Conservation (phyloP, 30 jellyfish, hydroid and myxozoan genomes). For the Aurelia aurita region DNA sequence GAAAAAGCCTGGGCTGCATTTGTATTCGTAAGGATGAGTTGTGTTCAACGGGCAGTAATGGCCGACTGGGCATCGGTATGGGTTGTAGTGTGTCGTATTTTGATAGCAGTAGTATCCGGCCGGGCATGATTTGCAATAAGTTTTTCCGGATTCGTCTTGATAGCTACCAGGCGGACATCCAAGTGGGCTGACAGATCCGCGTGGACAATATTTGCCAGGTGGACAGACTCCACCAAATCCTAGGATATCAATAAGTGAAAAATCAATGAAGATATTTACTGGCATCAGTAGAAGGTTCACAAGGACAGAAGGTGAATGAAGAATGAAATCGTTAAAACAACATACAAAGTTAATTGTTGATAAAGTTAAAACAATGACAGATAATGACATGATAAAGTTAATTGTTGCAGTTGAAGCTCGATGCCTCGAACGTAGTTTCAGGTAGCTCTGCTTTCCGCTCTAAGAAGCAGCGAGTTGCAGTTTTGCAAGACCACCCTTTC, state of each 20-base stretch:
- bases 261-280: background rate
- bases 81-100: slow-evolving; percentile 66
- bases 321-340: too few relatives aligned
- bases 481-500: too few relatives aligned
- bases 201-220: slow-evolving; percentile 90
- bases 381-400: too few relatives aligned
- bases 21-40: slow-evolving; percentile 81
- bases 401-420: too few relatives aligned
- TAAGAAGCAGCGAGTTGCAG: too few relatives aligned
- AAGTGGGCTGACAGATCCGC: slow-evolving; percentile 87
- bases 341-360: too few relatives aligned
- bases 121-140: slow-evolving; percentile 89
- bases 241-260: background rate
- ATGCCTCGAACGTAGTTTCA: too few relatives aligned
- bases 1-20: slow-evolving; percentile 97
- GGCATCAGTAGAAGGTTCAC: too few relatives aligned
- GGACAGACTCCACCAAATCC: slow-evolving; percentile 98
- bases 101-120: slow-evolving; percentile 92
- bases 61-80: slow-evolving; percentile 88
- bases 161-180: slow-evolving; percentile 97
- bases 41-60: slow-evolving; percentile 95
- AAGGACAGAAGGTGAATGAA: too few relatives aligned
- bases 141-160: slow-evolving; percentile 92
- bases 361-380: too few relatives aligned
- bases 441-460: too few relatives aligned